A percentile compares a stretch with the other conserved stretches of the same genome.
Conservation (phyloP, 1,140 invertebrate species). For the Megathymus violae region DNA sequence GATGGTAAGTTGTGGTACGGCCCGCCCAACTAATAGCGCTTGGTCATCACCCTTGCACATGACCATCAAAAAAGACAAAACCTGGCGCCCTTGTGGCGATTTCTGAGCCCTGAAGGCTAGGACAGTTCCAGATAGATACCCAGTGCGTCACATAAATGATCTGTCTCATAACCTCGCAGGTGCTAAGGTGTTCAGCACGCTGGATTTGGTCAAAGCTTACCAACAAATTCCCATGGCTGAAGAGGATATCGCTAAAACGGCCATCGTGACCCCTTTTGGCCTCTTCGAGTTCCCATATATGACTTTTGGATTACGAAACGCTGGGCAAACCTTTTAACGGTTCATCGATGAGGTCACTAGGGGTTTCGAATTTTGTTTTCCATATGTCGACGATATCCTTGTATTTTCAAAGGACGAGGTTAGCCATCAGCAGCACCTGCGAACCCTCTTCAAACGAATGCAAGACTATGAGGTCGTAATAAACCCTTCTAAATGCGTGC, state of each 20-base stretch:
- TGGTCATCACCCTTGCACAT: too few relatives aligned
- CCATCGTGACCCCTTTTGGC: constrained; percentile 26
- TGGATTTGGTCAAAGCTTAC: constrained; percentile 17
- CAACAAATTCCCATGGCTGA: constrained; percentile 7
- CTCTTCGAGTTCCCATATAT: constrained; percentile 26
- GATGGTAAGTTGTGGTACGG: constrained; percentile 15
- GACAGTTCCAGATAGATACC: background rate
- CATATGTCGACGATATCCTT: constrained; percentile 19
- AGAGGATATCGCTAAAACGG: constrained; percentile 12
- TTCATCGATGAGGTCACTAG: constrained; percentile 34
- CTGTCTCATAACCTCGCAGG: too few relatives aligned
- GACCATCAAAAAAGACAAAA: too few relatives aligned
- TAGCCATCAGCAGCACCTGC: constrained; percentile 6
- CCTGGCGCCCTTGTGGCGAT: too few relatives aligned
- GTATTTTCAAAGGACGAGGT: constrained; percentile 3
- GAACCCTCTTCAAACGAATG: constrained; percentile 3
- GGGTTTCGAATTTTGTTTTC: constrained; percentile 27
- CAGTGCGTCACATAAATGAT: too few relatives aligned
- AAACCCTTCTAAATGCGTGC: constrained; percentile 12
- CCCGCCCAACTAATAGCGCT: too few relatives aligned
- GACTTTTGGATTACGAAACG: constrained; percentile 23
- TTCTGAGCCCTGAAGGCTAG: background rate
- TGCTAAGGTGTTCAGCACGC: background rate
- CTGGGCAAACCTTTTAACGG: constrained; percentile 29
- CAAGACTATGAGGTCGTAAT: constrained; percentile 24